These are phyloP conservation scores for Limanda limanda DNA, from an alignment of 2,113 vertebrate genomes.

Conservation along the genomic window DNA sequence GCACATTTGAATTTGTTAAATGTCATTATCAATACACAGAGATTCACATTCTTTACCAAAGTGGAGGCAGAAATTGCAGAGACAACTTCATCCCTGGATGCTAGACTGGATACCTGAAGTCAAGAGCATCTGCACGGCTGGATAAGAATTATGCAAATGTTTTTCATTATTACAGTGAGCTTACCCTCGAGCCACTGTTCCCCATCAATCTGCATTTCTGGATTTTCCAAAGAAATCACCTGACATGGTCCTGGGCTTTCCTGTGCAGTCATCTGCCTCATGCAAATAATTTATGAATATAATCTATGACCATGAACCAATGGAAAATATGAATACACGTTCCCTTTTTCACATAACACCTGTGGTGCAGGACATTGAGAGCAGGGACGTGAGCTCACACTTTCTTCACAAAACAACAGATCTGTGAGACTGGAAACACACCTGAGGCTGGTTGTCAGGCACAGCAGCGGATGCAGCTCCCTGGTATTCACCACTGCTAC, in stretches of 20 bases:
- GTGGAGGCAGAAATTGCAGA: too few relatives aligned
- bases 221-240: not conserved
- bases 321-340: not conserved
- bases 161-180: not conserved
- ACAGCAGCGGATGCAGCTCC: not conserved
- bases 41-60: not conserved
- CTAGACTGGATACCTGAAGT: not conserved
- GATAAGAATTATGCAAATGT: not conserved
- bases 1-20: not conserved
- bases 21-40: not conserved
- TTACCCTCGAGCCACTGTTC: not conserved
- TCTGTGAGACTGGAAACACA: not conserved
- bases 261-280: too few relatives aligned
- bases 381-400: not conserved
- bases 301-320: not conserved
- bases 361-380: not conserved
- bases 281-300: not conserved
- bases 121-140: not conserved
- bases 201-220: not conserved
- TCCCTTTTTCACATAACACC: not conserved
- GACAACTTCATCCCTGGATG: too few relatives aligned
- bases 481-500: not conserved
- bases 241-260: not conserved
- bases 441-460: not conserved
- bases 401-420: not conserved